Percentiles rank a stretch among this genome's conserved stretches.
Evolutionary conservation across 92 coral and sea anemone genomes (phyloP).

Genomic region (Blastomussa wellsi): DNA sequence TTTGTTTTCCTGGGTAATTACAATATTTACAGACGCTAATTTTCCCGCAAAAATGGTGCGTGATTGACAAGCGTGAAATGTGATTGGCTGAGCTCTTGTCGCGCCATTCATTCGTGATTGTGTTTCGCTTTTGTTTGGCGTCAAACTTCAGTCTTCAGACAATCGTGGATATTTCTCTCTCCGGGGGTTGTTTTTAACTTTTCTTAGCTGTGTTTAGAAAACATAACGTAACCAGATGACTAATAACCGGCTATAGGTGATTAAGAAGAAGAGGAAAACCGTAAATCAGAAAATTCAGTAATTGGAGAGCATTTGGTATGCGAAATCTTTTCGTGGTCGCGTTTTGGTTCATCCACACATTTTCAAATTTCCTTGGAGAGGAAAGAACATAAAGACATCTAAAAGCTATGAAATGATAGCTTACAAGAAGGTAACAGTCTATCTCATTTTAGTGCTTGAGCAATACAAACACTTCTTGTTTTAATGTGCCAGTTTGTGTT

Average conservation of each 20-base stretch:
- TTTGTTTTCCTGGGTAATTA: slow-evolving; percentile 10
- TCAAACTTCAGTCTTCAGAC: neutral
- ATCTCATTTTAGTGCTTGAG: neutral
- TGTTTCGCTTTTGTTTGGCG: neutral
- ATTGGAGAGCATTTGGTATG: slow-evolving; percentile 1
- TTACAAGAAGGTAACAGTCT: slow-evolving; percentile 38
- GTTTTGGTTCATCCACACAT: slow-evolving; percentile 7
- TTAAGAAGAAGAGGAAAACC: neutral
- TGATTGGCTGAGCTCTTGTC: slow-evolving; percentile 32
- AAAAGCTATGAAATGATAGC: slow-evolving; percentile 42
- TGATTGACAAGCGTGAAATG: slow-evolving; percentile 8
- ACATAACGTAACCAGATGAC: neutral
- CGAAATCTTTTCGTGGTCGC: neutral
- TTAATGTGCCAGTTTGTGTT: slow-evolving; percentile 1
- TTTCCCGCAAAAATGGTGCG: neutral
- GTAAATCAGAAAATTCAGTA: neutral
- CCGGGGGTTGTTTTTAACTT: neutral
- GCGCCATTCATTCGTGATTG: slow-evolving; percentile 15
- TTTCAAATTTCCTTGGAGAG: neutral
- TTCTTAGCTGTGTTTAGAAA: slow-evolving; percentile 18
- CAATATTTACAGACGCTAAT: neutral
- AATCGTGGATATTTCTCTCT: neutral
- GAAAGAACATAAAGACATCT: neutral
- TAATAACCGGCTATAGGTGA: neutral
- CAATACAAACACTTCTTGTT: slow-evolving; percentile 3